Evolutionary conservation across 2,797 vertebrate genomes (phyloP).

Genomic region (Pipistrellus pygmaeus): DNA sequence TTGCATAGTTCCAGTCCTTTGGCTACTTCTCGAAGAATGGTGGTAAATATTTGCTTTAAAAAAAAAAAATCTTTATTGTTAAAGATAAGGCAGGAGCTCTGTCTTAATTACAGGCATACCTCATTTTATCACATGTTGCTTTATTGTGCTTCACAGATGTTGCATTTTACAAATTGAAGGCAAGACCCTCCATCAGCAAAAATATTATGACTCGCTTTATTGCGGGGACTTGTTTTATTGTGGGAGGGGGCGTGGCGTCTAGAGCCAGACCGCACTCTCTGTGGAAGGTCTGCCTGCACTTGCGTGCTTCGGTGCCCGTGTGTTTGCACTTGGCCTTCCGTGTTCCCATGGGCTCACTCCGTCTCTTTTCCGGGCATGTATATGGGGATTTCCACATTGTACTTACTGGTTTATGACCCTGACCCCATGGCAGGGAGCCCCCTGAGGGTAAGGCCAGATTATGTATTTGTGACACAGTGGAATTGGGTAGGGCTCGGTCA

Average conservation of each 20-base stretch:
- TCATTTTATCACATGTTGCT: neutral
- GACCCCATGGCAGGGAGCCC: neutral
- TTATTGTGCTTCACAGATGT: neutral
- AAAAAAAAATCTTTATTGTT: too few species aligned
- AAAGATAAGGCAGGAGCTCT: too few species aligned
- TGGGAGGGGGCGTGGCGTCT: neutral
- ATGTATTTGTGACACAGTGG: constrained; percentile 13
- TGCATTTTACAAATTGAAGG: neutral
- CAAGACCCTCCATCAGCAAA: neutral
- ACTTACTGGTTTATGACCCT: neutral
- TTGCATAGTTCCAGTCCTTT: neutral
- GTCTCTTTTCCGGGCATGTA: neutral
- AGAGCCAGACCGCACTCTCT: neutral
- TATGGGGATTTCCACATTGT: neutral
- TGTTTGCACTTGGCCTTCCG: neutral
- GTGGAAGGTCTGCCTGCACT: neutral
- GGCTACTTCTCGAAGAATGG: neutral
- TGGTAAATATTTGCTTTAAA: neutral
- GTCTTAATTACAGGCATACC: neutral
- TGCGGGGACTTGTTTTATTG: neutral
- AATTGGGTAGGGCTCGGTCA: neutral
- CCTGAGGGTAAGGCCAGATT: neutral
- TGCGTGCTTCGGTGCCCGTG: neutral
- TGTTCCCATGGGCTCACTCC: fast-evolving
- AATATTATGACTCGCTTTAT: neutral